Evolutionary conservation across 2,888 invertebrate species (phyloP).

Genomic region (Polietes domitor): DNA sequence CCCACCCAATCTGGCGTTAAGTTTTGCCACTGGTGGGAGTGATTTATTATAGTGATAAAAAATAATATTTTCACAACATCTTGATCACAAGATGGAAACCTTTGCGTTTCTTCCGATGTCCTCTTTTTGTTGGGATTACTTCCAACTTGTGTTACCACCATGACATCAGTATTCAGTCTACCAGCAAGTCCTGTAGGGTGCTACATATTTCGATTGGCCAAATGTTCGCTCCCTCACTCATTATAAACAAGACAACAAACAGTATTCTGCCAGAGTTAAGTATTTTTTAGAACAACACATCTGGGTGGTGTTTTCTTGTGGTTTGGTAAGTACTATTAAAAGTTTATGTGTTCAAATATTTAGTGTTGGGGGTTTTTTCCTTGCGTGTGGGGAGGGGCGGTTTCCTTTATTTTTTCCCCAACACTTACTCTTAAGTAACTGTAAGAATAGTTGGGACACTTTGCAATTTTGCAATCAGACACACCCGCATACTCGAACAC

Average conservation of each 20-base stretch:
- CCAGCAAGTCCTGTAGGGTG: background rate
- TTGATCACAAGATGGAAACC: too few relatives aligned
- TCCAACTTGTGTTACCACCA: too few relatives aligned
- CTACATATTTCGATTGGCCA: conserved; percentile 21
- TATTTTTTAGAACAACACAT: conserved; percentile 48
- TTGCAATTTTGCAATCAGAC: conserved; percentile 8
- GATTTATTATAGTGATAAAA: too few relatives aligned
- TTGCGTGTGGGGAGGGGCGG: too few relatives aligned
- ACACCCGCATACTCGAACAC: conserved; percentile 21
- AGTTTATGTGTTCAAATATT: conserved; percentile 60
- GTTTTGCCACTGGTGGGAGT: too few relatives aligned
- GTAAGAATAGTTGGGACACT: conserved; percentile 29
- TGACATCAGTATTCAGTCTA: too few relatives aligned
- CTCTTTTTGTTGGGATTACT: too few relatives aligned
- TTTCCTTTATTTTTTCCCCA: conserved; percentile 32
- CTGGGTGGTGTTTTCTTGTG: conserved; percentile 56
- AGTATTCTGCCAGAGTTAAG: conserved; percentile 39
- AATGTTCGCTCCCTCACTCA: background rate
- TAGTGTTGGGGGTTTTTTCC: conserved; percentile 34
- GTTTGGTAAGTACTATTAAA: conserved; percentile 61
- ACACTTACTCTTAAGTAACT: conserved; percentile 49
- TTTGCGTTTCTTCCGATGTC: too few relatives aligned
- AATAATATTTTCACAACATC: too few relatives aligned
- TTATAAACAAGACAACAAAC: too few relatives aligned
- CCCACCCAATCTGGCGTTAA: too few relatives aligned